Conservation (phyloP, 2,888 invertebrate species). For the Tenodera sinensis region DNA sequence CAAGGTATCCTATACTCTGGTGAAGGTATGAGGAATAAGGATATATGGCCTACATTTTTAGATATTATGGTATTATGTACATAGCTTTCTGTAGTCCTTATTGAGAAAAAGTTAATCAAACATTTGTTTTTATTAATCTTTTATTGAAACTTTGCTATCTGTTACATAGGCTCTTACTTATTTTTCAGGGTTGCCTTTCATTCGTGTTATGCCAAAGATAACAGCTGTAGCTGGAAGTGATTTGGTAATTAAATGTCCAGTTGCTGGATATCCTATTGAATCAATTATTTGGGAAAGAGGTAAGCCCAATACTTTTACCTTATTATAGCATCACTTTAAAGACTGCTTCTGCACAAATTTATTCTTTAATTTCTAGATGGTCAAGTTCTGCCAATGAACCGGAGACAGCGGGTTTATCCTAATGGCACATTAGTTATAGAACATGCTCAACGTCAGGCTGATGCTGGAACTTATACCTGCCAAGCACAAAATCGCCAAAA, state of each 20-base stretch:
- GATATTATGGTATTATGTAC: too few relatives aligned
- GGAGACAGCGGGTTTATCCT: conserved; percentile 79
- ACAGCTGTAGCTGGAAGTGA: conserved; percentile 82
- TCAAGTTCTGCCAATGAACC: conserved; percentile 78
- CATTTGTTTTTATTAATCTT: too few relatives aligned
- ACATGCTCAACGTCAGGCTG: conserved; percentile 78
- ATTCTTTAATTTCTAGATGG: conserved; percentile 58
- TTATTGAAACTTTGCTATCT: background rate
- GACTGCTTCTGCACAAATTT: background rate
- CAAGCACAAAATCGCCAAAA: conserved; percentile 82
- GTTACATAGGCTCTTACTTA: background rate
- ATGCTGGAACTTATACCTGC: conserved; percentile 87
- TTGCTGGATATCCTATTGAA: conserved; percentile 85
- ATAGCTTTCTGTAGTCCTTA: too few relatives aligned
- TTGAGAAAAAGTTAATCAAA: too few relatives aligned
- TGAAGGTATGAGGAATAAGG: too few relatives aligned
- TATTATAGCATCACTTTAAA: background rate
- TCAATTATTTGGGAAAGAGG: conserved; percentile 88
- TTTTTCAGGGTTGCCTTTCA: conserved; percentile 64
- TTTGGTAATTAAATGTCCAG: conserved; percentile 83
- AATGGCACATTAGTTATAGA: conserved; percentile 85
- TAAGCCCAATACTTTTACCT: conserved; percentile 43
- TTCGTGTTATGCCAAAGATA: conserved; percentile 83
- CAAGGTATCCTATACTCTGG: too few relatives aligned
- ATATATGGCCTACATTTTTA: too few relatives aligned